A percentile compares a stretch with the other conserved stretches of the same genome.
These are phyloP conservation scores for Geophilus truncorum DNA, from an alignment of 2,888 invertebrate species.

Conservation along the genomic window DNA sequence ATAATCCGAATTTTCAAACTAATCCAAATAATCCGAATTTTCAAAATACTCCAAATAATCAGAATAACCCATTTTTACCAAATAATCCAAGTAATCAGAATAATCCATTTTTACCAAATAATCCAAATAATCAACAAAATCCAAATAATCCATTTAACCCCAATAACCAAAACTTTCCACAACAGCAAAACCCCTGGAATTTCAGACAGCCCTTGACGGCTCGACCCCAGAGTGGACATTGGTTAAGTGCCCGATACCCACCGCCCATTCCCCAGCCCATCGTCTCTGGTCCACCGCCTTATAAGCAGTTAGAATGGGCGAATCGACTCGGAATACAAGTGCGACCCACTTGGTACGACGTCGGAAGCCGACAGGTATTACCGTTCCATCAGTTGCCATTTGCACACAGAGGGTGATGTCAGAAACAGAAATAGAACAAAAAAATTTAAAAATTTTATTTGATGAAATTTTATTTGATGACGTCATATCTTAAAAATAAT, in stretches of 20 bases:
- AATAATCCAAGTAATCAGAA: too few species aligned
- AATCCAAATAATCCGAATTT: too few species aligned
- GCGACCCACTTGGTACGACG: neutral
- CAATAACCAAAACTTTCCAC: too few species aligned
- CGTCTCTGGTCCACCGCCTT: conserved; percentile 24
- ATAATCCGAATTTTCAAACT: too few species aligned
- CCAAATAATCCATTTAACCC: too few species aligned
- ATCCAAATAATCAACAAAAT: too few species aligned
- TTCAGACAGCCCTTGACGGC: neutral
- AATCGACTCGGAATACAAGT: neutral
- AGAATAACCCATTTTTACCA: too few species aligned
- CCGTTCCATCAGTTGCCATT: neutral
- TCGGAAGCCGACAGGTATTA: neutral
- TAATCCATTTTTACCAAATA: too few species aligned
- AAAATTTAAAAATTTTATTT: neutral
- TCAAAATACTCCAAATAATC: too few species aligned
- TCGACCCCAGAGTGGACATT: neutral
- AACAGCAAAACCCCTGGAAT: neutral
- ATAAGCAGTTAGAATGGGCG: neutral
- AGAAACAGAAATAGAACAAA: neutral
- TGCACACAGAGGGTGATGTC: neutral
- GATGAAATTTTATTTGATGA: neutral
- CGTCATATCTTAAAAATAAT: neutral
- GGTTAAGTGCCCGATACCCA: neutral
- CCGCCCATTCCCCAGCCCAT: conserved; percentile 25